Conservation (phyloP, 1,140 invertebrate species). For the Drosophila pseudoobscura region DNA sequence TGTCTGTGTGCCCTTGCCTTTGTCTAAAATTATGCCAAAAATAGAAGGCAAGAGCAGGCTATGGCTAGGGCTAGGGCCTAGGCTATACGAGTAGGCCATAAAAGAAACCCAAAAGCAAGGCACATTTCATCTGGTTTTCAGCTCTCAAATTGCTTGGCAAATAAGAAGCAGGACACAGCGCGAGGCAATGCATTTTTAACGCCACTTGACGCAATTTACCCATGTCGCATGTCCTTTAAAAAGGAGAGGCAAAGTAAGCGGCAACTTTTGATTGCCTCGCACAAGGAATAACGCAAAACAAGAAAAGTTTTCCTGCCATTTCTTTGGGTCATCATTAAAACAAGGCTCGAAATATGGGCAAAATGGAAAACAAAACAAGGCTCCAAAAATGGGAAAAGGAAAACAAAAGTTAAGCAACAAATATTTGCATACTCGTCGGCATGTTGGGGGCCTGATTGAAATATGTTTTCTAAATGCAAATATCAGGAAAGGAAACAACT, state of each 20-base stretch:
- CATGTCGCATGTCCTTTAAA: neutral
- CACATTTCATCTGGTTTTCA: conserved; percentile 33
- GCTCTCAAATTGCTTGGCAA: conserved; percentile 60
- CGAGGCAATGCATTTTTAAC: conserved; percentile 48
- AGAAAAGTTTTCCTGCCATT: conserved; percentile 18
- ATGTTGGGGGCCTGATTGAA: conserved; percentile 24
- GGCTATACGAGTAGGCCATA: neutral
- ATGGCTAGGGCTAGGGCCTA: conserved; percentile 11
- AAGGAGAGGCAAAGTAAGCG: neutral
- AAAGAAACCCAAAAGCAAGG: conserved; percentile 23
- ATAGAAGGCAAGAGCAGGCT: conserved; percentile 1
- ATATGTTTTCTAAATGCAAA: conserved; percentile 38
- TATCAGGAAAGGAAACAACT: neutral
- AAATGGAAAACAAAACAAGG: conserved; percentile 26
- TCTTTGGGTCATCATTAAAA: conserved; percentile 25
- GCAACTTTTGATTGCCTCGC: conserved; percentile 48
- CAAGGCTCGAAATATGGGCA: conserved; percentile 8
- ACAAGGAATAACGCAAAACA: neutral
- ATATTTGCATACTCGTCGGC: conserved; percentile 26
- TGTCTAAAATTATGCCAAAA: conserved; percentile 54
- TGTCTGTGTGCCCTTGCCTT: conserved; percentile 57
- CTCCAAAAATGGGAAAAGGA: conserved; percentile 6
- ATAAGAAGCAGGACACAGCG: conserved; percentile 48
- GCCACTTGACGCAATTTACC: conserved; percentile 51
- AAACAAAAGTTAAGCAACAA: conserved; percentile 40